Percentiles rank a stretch among this genome's conserved stretches.
These are phyloP conservation scores for Drosophila neonasuta DNA, from an alignment of 2,888 invertebrate species.

Conservation along the genomic window DNA sequence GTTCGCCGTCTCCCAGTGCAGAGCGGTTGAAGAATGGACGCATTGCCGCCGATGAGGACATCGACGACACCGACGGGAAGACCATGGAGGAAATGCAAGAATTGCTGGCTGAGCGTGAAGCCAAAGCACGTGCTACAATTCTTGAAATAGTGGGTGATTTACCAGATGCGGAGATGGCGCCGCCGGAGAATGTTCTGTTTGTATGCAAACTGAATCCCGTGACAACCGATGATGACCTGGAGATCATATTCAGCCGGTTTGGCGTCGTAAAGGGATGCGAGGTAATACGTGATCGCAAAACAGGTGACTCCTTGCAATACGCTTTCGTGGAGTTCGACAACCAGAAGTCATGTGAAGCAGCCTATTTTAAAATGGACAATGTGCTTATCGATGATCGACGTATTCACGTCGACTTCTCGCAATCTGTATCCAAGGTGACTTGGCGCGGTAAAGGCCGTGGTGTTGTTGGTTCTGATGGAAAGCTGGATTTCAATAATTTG, in stretches of 20 bases:
- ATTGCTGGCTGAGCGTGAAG: slow-evolving; percentile 94
- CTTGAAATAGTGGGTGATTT: slow-evolving; percentile 99
- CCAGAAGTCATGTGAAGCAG: slow-evolving; percentile 96
- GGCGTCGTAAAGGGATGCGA: slow-evolving; percentile 97
- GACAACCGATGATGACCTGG: slow-evolving; percentile 97
- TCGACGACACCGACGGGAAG: slow-evolving; percentile 94
- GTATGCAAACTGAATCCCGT: slow-evolving; percentile 99
- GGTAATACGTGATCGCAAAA: slow-evolving; percentile 96
- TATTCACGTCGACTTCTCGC: slow-evolving; percentile 99
- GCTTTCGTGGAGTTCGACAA: slow-evolving; percentile 99
- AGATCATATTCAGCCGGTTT: slow-evolving; percentile 98
- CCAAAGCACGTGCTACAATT: slow-evolving; percentile 97
- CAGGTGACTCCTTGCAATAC: slow-evolving; percentile 97
- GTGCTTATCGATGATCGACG: slow-evolving; percentile 98
- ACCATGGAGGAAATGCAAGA: slow-evolving; percentile 92
- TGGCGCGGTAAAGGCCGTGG: slow-evolving; percentile 95
- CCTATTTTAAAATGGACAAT: slow-evolving; percentile 99
- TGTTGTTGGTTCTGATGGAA: slow-evolving; percentile 81
- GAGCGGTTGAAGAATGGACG: slow-evolving; percentile 92
- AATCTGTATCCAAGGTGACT: slow-evolving; percentile 96
- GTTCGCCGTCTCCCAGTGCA: slow-evolving; percentile 94
- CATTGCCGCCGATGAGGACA: slow-evolving; percentile 96
- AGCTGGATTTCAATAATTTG: slow-evolving; percentile 78
- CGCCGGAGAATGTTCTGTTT: slow-evolving; percentile 99
- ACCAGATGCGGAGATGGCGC: slow-evolving; percentile 98